Conservation (phyloP, 2,797 vertebrate species). For the Chelon labrosus region DNA sequence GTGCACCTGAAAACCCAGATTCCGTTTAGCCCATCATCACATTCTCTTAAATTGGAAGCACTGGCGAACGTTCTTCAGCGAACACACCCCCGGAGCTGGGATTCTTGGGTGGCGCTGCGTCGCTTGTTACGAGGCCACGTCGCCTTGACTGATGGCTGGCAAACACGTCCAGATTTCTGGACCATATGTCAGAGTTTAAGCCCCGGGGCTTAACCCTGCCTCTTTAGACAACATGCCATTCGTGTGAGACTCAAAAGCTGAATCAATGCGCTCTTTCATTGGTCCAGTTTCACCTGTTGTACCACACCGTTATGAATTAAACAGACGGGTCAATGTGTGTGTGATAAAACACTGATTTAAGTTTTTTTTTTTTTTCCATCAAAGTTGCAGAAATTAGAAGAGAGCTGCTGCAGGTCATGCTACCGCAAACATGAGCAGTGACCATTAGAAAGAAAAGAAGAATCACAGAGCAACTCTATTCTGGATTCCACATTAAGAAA, state of each 20-base stretch:
- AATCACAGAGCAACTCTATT: background rate
- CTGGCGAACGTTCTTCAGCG: background rate
- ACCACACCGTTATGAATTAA: background rate
- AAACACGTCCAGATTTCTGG: slow-evolving; percentile 28
- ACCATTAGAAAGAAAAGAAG: no score
- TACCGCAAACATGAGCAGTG: background rate
- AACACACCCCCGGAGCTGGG: background rate
- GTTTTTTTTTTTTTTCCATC: no score
- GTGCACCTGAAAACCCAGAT: slow-evolving; percentile 40
- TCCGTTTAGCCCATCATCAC: background rate
- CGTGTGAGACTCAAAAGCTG: background rate
- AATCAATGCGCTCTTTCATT: slow-evolving; percentile 27
- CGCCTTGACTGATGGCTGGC: slow-evolving; percentile 38
- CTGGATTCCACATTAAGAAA: background rate
- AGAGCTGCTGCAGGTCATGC: no score
- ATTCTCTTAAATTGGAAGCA: background rate
- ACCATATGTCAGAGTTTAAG: slow-evolving; percentile 20
- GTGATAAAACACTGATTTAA: no score
- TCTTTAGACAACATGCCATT: slow-evolving; percentile 27
- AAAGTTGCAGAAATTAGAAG: no score
- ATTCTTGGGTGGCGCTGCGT: slow-evolving; percentile 12
- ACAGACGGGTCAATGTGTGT: no score
- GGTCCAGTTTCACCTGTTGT: background rate
- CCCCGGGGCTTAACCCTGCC: background rate
- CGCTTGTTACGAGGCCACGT: slow-evolving; percentile 15